Base-by-base conservation (phyloP, 2,888 invertebrate species). In the Xanthorhoe spadicearia region DNA sequence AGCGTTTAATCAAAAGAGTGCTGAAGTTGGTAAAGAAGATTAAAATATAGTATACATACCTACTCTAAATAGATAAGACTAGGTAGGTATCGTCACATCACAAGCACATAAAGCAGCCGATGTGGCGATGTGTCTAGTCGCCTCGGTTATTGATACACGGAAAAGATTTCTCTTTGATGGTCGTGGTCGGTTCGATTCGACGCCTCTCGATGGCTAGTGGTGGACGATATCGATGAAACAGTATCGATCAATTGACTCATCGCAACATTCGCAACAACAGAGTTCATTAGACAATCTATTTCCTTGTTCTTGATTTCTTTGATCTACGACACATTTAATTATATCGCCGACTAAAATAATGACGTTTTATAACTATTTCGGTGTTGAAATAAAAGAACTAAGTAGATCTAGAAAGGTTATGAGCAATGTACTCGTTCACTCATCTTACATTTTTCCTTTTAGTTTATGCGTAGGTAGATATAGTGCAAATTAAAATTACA, bases 111-210 rank as follows among this genome's bases (percentile, higher is more conserved):
- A 88, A 83, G 79, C 79, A 80, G 81, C 62, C 62, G 66, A 50
- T 50, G 50, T 55, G 59, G 80, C 83, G 83, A 86, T 87, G 86
- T 85, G 89, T 88, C 88, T 86, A 82, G 87, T 83, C 84, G 84
- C 79, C 83, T 77, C 83, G 80, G 87, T 90, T 93, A 93, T 92
- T 92, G 92, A 89, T 91, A 93, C 93, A 93, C 90, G 93, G 93
- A 93, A 93, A 93, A 93, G 92, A 93, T 93, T 92, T 93, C 93
- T 91, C 91, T 93, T 93, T 93, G 93, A 93, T 93, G 93, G 93
- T 93, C 88, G 92, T 83, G 91, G 89, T 87, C 84, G 82, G 83
- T 89, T 84, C 87, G 88, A 86, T 90, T 89, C 88, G 90, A 90
- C 88, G 91, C 88, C 86, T 88, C 84, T 85, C 75, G 79, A 75